Conservation (phyloP, 2,888 invertebrate species). For the Orthosia incerta region DNA sequence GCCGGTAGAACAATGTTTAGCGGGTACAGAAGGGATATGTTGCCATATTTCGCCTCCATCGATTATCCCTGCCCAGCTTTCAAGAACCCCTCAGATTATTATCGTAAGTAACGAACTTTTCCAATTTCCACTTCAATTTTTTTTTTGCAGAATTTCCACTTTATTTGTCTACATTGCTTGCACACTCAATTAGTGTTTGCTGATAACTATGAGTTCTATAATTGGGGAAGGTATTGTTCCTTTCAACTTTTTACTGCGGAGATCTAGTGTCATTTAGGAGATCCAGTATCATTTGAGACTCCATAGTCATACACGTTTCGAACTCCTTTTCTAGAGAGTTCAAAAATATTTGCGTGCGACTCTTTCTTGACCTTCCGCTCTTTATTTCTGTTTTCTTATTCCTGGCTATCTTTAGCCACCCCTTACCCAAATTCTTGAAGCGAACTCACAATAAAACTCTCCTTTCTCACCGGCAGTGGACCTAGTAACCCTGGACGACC, state of each 20-base stretch:
- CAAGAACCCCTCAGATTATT: slow-evolving; percentile 99
- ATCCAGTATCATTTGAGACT: too few relatives aligned
- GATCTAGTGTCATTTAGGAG: too few relatives aligned
- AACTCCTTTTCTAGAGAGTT: too few relatives aligned
- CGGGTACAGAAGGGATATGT: slow-evolving; percentile 96
- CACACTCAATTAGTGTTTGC: neutral
- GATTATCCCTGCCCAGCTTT: slow-evolving; percentile 99
- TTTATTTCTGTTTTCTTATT: neutral
- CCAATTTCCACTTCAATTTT: too few relatives aligned
- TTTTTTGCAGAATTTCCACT: too few relatives aligned
- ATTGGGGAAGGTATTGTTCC: neutral
- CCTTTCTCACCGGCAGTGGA: slow-evolving; percentile 92
- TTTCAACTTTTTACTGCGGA: neutral
- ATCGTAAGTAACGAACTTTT: slow-evolving; percentile 87
- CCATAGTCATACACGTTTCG: too few relatives aligned
- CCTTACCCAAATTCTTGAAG: neutral
- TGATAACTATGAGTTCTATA: neutral
- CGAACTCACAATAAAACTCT: neutral
- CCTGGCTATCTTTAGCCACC: neutral
- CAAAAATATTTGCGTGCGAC: too few relatives aligned
- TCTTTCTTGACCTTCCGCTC: neutral
- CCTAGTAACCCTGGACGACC: slow-evolving; percentile 97
- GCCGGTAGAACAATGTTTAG: slow-evolving; percentile 98
- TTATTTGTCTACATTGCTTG: neutral
- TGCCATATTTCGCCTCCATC: slow-evolving; percentile 96